Percentiles rank a stretch among this genome's conserved stretches.
phyloP scores from a whole-genome alignment of 2,797 vertebrate genomes.

The Natrix natrix region DNA sequence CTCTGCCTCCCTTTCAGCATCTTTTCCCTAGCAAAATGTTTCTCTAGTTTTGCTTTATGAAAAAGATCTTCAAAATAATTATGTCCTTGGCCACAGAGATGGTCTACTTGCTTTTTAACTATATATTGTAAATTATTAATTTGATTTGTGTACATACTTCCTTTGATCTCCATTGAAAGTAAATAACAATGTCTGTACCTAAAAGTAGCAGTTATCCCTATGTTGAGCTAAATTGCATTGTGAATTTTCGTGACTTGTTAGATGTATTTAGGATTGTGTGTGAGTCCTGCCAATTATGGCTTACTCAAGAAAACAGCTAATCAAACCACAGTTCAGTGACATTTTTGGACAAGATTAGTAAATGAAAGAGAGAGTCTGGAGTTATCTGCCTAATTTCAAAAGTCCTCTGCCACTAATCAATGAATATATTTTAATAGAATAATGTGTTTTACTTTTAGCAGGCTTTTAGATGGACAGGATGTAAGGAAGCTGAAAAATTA shows the following conservation, averaged over 20 bases:
- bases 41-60: background rate
- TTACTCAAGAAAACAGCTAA: background rate
- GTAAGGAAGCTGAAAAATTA: background rate
- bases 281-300: background rate
- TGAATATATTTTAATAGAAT: background rate
- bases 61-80: constrained; percentile 36
- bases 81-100: background rate
- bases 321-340: background rate
- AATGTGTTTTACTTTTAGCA: background rate
- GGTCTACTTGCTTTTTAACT: constrained; percentile 13
- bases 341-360: background rate
- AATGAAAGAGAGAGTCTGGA: background rate
- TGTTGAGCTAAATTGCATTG: background rate
- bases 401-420: background rate
- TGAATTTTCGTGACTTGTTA: background rate
- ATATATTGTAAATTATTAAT: constrained; percentile 6
- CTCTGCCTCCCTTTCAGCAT: background rate
- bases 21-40: background rate
- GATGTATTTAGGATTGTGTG: background rate
- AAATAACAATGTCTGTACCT: background rate
- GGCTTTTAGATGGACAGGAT: background rate
- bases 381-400: background rate
- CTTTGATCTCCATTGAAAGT: background rate
- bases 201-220: background rate
- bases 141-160: background rate